Evolutionary conservation across 2,797 vertebrate species (phyloP).

Genomic region (Apodemus agrarius): DNA sequence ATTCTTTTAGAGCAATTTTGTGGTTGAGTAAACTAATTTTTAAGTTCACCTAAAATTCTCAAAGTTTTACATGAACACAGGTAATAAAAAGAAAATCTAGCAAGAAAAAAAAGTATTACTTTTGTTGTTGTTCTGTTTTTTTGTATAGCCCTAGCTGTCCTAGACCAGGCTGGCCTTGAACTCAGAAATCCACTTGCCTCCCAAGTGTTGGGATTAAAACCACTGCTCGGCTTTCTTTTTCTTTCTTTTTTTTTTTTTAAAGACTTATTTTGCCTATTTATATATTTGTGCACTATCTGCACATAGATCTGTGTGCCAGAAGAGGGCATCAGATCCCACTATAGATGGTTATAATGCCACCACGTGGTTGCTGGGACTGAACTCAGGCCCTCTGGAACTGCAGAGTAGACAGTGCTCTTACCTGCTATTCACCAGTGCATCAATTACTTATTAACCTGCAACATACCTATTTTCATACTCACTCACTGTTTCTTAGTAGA

Average conservation of each 20-base stretch:
- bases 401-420: too few relatives aligned
- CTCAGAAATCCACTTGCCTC: too few relatives aligned
- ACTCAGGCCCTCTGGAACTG: too few relatives aligned
- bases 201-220: too few relatives aligned
- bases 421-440: background rate
- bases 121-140: too few relatives aligned
- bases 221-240: too few relatives aligned
- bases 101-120: background rate
- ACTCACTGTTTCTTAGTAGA: conserved; percentile 4
- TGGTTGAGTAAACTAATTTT: background rate
- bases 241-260: too few relatives aligned
- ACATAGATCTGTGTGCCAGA: background rate
- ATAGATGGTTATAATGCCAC: too few relatives aligned
- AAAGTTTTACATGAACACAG: background rate
- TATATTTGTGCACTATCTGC: background rate
- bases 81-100: conserved; percentile 37
- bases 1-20: conserved; percentile 29
- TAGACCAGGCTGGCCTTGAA: too few relatives aligned
- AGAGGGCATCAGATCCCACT: background rate
- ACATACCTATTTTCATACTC: background rate
- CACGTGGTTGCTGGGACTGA: too few relatives aligned
- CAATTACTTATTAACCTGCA: background rate
- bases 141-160: too few relatives aligned
- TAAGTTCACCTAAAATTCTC: background rate
- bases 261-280: background rate